Evolutionary conservation across 92 coral and sea anemone species (phyloP).

Genomic region (Chrysogorgia sp.): DNA sequence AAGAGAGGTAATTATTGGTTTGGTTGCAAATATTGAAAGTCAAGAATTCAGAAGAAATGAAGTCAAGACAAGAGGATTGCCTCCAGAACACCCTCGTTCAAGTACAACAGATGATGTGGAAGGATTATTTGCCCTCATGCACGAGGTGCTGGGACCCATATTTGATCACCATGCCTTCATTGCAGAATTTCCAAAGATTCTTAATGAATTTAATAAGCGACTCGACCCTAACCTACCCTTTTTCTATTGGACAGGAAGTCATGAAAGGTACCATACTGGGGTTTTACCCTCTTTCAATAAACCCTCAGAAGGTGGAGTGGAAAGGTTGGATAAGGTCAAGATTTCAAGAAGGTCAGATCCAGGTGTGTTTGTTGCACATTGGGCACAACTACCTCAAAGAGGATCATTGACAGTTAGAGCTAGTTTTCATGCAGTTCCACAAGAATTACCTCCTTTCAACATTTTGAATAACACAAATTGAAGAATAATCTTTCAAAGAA

Average conservation of each 20-base stretch:
- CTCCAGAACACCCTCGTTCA: constrained; percentile 65
- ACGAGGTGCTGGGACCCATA: constrained; percentile 38
- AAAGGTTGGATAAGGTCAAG: constrained; percentile 18
- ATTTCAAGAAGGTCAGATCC: constrained; percentile 43
- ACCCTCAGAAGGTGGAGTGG: constrained; percentile 3
- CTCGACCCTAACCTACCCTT: constrained; percentile 45
- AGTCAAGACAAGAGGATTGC: constrained; percentile 9
- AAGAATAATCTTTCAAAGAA: too few relatives aligned
- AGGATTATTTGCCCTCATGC: constrained; percentile 53
- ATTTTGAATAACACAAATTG: too few relatives aligned
- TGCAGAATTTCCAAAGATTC: constrained; percentile 33
- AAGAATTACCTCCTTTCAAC: constrained; percentile 4
- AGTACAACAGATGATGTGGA: constrained; percentile 69
- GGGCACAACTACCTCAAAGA: constrained; percentile 45
- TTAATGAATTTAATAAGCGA: constrained; percentile 48
- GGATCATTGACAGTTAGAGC: constrained; percentile 19
- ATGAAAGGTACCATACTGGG: constrained; percentile 14
- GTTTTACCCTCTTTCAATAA: constrained; percentile 23
- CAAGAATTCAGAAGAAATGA: constrained; percentile 40
- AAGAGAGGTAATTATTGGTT: constrained; percentile 52
- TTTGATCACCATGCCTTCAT: constrained; percentile 50
- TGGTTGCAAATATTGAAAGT: constrained; percentile 55
- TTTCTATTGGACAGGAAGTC: constrained; percentile 38
- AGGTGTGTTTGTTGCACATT: constrained; percentile 49
- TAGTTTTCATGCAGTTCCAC: neutral